Evolutionary conservation across 2,797 vertebrate species (phyloP).

Genomic region (Phrynocephalus forsythii): DNA sequence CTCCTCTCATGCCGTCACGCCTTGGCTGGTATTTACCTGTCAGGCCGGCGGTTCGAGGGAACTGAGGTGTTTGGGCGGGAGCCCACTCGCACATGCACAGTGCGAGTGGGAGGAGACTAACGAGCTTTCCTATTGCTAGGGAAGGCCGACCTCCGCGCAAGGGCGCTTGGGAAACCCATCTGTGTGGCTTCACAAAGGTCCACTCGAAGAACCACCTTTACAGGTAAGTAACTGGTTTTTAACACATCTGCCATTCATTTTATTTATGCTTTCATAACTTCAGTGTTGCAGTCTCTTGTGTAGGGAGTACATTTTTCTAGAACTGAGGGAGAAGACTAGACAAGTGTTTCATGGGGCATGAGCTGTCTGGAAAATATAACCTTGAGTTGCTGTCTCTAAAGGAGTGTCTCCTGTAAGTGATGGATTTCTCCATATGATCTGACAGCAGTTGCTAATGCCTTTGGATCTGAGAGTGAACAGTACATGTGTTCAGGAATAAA

Average conservation of each 20-base stretch:
- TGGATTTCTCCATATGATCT: not conserved
- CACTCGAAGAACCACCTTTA: no score
- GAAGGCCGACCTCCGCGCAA: no score
- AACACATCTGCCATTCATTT: not conserved
- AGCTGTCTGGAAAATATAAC: slow-evolving; percentile 1
- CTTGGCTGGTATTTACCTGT: no score
- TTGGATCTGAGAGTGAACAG: not conserved
- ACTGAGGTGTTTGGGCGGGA: no score
- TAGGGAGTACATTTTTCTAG: not conserved
- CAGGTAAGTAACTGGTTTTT: no score
- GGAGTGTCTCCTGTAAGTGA: not conserved
- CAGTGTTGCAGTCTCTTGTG: not conserved
- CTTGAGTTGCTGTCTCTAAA: not conserved
- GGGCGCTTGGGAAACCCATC: no score
- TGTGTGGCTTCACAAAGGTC: no score
- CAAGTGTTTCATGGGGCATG: not conserved
- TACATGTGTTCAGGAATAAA: not conserved
- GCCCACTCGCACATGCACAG: no score
- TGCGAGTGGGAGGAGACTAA: no score
- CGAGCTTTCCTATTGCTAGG: no score
- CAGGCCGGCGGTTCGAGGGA: no score
- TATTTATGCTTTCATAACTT: not conserved
- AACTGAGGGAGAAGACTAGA: not conserved
- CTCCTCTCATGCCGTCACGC: no score
- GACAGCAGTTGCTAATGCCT: not conserved